Evolutionary conservation across 2,797 vertebrate genomes (phyloP).

Genomic region (Enteromius thamalakanensis): DNA sequence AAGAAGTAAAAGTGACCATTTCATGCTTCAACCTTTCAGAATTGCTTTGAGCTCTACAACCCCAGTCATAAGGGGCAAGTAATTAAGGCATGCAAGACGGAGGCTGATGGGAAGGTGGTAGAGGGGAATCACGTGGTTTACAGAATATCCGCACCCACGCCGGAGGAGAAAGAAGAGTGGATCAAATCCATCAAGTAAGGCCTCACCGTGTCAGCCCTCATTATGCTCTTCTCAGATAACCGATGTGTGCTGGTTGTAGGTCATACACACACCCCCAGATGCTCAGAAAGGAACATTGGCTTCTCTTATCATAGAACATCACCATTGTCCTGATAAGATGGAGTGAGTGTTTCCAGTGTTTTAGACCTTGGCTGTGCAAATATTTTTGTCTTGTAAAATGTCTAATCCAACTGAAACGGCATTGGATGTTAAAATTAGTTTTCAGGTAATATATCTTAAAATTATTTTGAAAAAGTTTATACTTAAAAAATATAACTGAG

Average conservation of each 20-base stretch:
- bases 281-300: not conserved
- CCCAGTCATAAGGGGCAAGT: constrained; percentile 96
- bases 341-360: constrained; percentile 51
- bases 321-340: constrained; percentile 5
- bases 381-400: not conserved
- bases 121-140: constrained; percentile 98
- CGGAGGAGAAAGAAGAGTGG: constrained; percentile 98
- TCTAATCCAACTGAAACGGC: not conserved
- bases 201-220: constrained; percentile 19
- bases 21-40: constrained; percentile 72
- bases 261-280: constrained; percentile 2
- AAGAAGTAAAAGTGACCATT: constrained; percentile 11
- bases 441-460: not conserved
- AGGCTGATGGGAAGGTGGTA: constrained; percentile 94
- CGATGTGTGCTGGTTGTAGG: constrained; percentile 25
- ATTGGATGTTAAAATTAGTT: not conserved
- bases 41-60: constrained; percentile 98
- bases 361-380: constrained; percentile 58
- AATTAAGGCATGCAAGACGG: constrained; percentile 98
- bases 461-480: not conserved
- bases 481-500: not conserved
- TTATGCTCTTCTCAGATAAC: constrained; percentile 22
- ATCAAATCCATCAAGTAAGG: constrained; percentile 98
- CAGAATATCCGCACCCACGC: constrained; percentile 95
- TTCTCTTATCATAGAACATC: constrained; percentile 6